These are phyloP conservation scores for Mirza zaza DNA, from an alignment of 2,113 vertebrate species.

Conservation along the genomic window DNA sequence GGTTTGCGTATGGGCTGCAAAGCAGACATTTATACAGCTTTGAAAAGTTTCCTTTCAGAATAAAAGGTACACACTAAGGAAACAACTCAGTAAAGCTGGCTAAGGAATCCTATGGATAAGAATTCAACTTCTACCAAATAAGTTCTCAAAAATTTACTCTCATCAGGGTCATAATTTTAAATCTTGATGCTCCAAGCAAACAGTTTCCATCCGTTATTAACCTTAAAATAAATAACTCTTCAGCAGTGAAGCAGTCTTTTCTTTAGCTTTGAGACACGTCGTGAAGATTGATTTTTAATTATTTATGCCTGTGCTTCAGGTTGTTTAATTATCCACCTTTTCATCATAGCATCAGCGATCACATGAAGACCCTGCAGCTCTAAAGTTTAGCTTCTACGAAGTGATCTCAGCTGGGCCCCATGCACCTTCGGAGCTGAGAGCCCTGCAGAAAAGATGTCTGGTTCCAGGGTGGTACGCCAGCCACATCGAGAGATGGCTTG, in stretches of 20 bases:
- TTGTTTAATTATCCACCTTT: constrained; percentile 38
- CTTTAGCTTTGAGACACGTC: background rate
- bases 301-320: background rate
- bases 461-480: constrained; percentile 93
- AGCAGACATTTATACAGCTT: background rate
- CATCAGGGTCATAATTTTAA: background rate
- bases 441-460: constrained; percentile 94
- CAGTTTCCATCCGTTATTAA: constrained; percentile 37
- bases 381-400: constrained; percentile 95
- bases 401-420: constrained; percentile 92
- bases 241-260: background rate
- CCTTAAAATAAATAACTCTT: constrained; percentile 39
- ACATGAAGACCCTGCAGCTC: constrained; percentile 92
- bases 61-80: background rate
- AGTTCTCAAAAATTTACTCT: background rate
- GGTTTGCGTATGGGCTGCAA: background rate
- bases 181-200: background rate
- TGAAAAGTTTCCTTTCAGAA: constrained; percentile 51
- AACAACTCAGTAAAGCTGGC: background rate
- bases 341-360: constrained; percentile 92
- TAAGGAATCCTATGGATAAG: background rate
- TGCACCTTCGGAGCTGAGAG: constrained; percentile 89
- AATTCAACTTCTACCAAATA: background rate
- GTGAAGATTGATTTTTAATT: constrained; percentile 26
- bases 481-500: constrained; percentile 95